Conservation (phyloP, 2,797 vertebrate species). For the Etheostoma nigrum region DNA sequence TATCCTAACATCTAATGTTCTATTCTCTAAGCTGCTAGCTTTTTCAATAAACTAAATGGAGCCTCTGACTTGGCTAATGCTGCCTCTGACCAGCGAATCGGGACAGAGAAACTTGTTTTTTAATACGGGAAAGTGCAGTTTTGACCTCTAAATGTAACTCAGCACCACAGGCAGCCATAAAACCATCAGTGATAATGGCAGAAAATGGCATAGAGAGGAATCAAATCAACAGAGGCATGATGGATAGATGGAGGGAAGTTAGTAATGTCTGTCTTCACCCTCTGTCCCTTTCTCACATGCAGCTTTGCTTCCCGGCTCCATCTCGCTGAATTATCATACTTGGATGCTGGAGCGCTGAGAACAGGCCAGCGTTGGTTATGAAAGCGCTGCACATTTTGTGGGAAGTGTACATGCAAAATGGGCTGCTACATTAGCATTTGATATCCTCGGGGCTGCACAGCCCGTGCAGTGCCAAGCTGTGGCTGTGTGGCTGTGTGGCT, state of each 20-base stretch:
- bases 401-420: conserved; percentile 66
- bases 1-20: conserved; percentile 61
- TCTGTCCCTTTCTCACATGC: conserved; percentile 53
- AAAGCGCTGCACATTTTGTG: conserved; percentile 63
- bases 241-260: conserved; percentile 60
- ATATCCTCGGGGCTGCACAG: conserved; percentile 41
- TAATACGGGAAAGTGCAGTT: conserved; percentile 72
- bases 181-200: conserved; percentile 71
- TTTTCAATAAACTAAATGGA: conserved; percentile 78
- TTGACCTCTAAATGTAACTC: conserved; percentile 78
- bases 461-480: conserved; percentile 18
- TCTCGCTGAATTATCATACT: conserved; percentile 62
- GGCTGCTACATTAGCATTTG: conserved; percentile 63
- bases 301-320: conserved; percentile 30
- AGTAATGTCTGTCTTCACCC: conserved; percentile 59
- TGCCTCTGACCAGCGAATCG: conserved; percentile 59
- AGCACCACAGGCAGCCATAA: conserved; percentile 67
- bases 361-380: conserved; percentile 49
- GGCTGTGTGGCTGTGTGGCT: not conserved
- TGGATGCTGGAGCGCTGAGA: conserved; percentile 52
- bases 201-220: conserved; percentile 66
- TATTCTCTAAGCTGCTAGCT: conserved; percentile 57
- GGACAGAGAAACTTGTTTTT: conserved; percentile 72
- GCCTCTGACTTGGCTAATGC: conserved; percentile 64
- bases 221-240: conserved; percentile 70